phyloP scores from a whole-genome alignment of 1,140 invertebrate genomes.

The Drosophila rhopaloa region DNA sequence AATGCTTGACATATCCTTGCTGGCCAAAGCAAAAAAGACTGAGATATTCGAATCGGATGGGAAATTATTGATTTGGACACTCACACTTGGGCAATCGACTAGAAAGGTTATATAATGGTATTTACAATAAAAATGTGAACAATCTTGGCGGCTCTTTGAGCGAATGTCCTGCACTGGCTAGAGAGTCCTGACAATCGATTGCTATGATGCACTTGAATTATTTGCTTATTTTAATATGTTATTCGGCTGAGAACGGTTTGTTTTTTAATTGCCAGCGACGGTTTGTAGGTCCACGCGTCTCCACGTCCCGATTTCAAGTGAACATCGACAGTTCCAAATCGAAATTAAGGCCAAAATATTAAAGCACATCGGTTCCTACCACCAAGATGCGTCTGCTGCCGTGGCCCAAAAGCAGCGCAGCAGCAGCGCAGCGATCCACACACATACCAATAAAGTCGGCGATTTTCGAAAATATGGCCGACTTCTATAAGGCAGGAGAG shows the following conservation, averaged over 20 bases:
- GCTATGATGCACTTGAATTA: slow-evolving; percentile 42
- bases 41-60: slow-evolving; percentile 19
- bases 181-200: slow-evolving; percentile 43
- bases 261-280: slow-evolving; percentile 71
- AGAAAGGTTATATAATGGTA: slow-evolving; percentile 53
- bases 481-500: slow-evolving; percentile 61
- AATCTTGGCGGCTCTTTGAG: slow-evolving; percentile 1
- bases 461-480: slow-evolving; percentile 73
- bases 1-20: slow-evolving; percentile 50
- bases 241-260: slow-evolving; percentile 53
- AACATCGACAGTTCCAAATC: slow-evolving; percentile 84
- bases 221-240: slow-evolving; percentile 47
- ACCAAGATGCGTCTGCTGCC: slow-evolving; percentile 71
- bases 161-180: slow-evolving; percentile 37
- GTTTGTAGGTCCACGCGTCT: slow-evolving; percentile 79
- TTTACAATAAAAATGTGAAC: not conserved
- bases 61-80: slow-evolving; percentile 32
- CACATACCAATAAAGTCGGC: slow-evolving; percentile 25
- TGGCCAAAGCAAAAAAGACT: slow-evolving; percentile 6
- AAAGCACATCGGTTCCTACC: slow-evolving; percentile 75
- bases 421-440: slow-evolving; percentile 41
- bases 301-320: slow-evolving; percentile 84
- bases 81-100: slow-evolving; percentile 45
- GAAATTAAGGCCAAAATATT: slow-evolving; percentile 84
- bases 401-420: slow-evolving; percentile 53